Percentiles rank a stretch among this genome's conserved stretches.
phyloP scores from a whole-genome alignment of 2,113 vertebrate species.

The Callipepla californica region DNA sequence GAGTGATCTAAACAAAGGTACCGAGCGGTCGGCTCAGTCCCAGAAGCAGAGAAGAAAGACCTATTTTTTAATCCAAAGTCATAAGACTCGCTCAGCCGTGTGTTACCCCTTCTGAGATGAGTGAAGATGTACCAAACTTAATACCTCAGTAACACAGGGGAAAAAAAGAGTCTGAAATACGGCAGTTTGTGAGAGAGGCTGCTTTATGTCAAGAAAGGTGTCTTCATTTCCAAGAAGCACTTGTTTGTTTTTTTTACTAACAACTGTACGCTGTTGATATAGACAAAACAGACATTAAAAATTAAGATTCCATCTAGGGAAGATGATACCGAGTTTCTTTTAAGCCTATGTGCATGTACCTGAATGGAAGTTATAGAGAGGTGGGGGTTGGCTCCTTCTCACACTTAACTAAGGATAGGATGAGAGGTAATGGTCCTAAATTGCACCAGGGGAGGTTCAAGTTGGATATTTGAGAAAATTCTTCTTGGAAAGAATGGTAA shows the following conservation, averaged over 20 bases:
- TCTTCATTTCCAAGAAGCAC: neutral
- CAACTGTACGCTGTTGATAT: neutral
- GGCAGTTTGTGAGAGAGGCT: neutral
- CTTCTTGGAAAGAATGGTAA: too few relatives aligned
- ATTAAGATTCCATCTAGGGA: neutral
- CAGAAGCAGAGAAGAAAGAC: neutral
- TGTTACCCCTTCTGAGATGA: neutral
- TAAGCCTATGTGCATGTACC: neutral
- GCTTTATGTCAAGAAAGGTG: neutral
- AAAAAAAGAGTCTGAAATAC: neutral
- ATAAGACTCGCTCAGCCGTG: neutral
- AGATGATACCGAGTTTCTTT: neutral
- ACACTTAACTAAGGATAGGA: too few relatives aligned
- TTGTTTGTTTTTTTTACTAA: neutral
- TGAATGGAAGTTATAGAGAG: too few relatives aligned
- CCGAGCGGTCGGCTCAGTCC: neutral
- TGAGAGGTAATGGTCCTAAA: too few relatives aligned
- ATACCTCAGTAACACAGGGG: neutral
- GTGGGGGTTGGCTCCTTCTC: too few relatives aligned
- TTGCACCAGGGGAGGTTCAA: too few relatives aligned
- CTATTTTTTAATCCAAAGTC: neutral
- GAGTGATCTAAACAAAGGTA: neutral
- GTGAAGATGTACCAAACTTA: neutral
- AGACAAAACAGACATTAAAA: neutral
- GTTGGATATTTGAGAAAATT: too few relatives aligned